Conservation (phyloP, 2,888 invertebrate genomes). For the Idaea biselata region DNA sequence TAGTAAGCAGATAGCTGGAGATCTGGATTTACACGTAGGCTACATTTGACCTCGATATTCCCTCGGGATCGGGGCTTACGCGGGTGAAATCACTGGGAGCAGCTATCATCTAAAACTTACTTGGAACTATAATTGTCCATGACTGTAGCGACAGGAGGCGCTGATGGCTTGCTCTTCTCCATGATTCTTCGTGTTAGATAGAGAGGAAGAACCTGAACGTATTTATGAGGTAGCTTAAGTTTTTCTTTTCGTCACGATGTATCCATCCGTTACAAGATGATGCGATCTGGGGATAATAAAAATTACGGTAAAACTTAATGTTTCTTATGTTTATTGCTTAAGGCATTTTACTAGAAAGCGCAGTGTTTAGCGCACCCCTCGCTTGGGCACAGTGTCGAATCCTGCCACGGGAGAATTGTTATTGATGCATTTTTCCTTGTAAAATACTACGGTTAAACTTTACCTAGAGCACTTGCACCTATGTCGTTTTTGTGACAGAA, state of each 20-base stretch:
- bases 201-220: slow-evolving; percentile 5
- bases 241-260: slow-evolving; percentile 10
- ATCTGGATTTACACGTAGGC: neutral
- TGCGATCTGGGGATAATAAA: slow-evolving; percentile 9
- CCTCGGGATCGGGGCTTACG: neutral
- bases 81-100: no score
- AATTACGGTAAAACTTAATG: neutral
- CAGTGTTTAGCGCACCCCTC: no score
- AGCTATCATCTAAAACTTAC: slow-evolving; percentile 37
- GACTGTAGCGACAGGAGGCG: slow-evolving; percentile 42
- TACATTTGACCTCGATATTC: neutral
- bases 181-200: slow-evolving; percentile 24
- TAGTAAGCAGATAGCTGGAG: neutral
- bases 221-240: slow-evolving; percentile 5
- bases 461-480: no score
- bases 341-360: no score
- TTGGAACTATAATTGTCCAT: slow-evolving; percentile 58
- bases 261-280: slow-evolving; percentile 10
- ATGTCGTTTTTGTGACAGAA: no score
- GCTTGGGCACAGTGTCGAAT: no score
- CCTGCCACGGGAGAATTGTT: no score
- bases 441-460: no score
- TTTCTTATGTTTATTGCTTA: no score
- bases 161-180: slow-evolving; percentile 43
- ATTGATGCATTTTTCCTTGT: no score